phyloP scores from a whole-genome alignment of 2,797 vertebrate species.

The Xerus rutilus region DNA sequence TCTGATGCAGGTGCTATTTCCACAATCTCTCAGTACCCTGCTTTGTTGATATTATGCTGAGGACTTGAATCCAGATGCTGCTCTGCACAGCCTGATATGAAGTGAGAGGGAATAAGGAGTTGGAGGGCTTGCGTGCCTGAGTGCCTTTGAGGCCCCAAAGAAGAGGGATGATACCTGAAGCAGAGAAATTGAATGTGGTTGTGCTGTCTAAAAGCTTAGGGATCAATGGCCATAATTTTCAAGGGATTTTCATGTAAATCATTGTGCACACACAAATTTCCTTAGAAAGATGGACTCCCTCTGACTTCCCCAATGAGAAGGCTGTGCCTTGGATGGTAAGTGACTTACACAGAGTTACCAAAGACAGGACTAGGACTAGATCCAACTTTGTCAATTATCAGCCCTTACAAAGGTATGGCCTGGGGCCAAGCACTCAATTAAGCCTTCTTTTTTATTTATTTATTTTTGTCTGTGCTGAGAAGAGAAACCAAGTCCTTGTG shows the following conservation, averaged over 20 bases:
- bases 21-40: not conserved
- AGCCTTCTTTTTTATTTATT: too few relatives aligned
- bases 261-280: not conserved
- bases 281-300: not conserved
- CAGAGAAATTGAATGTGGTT: not conserved
- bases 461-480: too few relatives aligned
- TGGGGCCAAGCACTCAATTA: not conserved
- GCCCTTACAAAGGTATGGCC: not conserved
- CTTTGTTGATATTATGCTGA: not conserved
- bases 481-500: too few relatives aligned
- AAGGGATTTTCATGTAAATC: not conserved
- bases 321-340: not conserved
- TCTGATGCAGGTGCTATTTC: not conserved
- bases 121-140: not conserved
- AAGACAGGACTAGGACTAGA: not conserved
- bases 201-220: not conserved
- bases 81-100: not conserved
- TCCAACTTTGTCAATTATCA: not conserved
- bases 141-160: not conserved
- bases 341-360: not conserved
- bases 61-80: not conserved
- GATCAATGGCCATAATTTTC: not conserved
- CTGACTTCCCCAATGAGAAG: not conserved
- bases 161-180: too few relatives aligned
- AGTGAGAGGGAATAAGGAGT: not conserved